phyloP scores from a whole-genome alignment of 2,888 invertebrate species.

The Tachina fera region DNA sequence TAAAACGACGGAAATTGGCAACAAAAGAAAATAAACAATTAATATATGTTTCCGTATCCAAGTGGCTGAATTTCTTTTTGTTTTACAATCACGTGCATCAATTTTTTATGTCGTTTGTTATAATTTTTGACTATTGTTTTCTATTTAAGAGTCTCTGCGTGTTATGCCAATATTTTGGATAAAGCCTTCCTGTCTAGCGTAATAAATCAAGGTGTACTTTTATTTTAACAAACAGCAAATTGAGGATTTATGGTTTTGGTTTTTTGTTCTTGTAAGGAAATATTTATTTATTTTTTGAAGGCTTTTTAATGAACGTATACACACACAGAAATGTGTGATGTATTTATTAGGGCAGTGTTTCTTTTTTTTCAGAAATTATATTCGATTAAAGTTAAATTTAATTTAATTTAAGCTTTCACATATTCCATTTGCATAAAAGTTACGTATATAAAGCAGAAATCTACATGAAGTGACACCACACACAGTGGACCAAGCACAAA shows the following conservation, averaged over 20 bases:
- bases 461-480: too few relatives aligned
- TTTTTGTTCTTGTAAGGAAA: neutral
- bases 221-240: neutral
- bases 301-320: neutral
- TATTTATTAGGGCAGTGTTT: too few relatives aligned
- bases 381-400: too few relatives aligned
- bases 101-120: neutral
- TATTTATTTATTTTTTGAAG: neutral
- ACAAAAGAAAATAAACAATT: neutral
- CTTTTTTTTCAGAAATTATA: too few relatives aligned
- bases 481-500: too few relatives aligned
- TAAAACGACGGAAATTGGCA: neutral
- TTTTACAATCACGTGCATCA: neutral
- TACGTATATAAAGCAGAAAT: too few relatives aligned
- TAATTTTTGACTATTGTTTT: neutral
- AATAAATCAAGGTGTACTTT: constrained; percentile 8
- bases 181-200: neutral
- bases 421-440: too few relatives aligned
- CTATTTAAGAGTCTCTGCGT: neutral
- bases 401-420: too few relatives aligned
- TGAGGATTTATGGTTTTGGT: neutral
- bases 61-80: neutral
- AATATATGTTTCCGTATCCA: neutral
- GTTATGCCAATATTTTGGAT: constrained; percentile 24
- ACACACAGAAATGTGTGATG: neutral